These are phyloP conservation scores for Stictocephala bisonia DNA, from an alignment of 2,888 invertebrate genomes.

Conservation along the genomic window DNA sequence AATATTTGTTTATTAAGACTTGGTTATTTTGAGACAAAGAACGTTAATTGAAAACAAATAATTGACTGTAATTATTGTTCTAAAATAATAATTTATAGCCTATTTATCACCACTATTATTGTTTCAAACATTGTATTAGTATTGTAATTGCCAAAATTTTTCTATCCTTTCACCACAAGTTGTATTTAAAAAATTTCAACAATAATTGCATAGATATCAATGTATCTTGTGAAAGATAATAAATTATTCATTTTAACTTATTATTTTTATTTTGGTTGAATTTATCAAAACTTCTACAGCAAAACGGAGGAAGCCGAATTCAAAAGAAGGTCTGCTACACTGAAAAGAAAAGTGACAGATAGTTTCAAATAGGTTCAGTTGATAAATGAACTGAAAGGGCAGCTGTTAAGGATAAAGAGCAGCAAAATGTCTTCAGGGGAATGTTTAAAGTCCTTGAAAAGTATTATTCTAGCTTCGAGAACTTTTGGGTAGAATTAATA, in stretches of 20 bases:
- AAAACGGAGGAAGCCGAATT: neutral
- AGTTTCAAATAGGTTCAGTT: neutral
- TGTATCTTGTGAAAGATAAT: neutral
- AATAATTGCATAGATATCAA: too few species aligned
- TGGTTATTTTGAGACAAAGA: too few species aligned
- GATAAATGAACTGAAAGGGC: constrained; percentile 3
- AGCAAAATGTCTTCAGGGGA: neutral
- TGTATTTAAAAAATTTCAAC: too few species aligned
- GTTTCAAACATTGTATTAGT: too few species aligned
- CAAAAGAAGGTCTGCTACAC: neutral
- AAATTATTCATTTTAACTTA: neutral
- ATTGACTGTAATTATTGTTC: too few species aligned
- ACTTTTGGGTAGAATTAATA: constrained; percentile 8
- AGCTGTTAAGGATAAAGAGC: neutral
- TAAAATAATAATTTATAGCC: too few species aligned
- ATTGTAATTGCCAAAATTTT: too few species aligned
- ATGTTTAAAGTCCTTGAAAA: constrained; percentile 29
- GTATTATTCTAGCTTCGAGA: neutral
- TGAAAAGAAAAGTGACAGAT: neutral
- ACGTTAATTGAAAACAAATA: too few species aligned
- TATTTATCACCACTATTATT: too few species aligned
- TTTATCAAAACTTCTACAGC: neutral
- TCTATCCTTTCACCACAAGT: too few species aligned
- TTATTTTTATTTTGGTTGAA: too few species aligned
- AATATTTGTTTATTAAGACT: too few species aligned